Base-by-base conservation (phyloP, 1,140 invertebrate species). In the Monomorium pharaonis region DNA sequence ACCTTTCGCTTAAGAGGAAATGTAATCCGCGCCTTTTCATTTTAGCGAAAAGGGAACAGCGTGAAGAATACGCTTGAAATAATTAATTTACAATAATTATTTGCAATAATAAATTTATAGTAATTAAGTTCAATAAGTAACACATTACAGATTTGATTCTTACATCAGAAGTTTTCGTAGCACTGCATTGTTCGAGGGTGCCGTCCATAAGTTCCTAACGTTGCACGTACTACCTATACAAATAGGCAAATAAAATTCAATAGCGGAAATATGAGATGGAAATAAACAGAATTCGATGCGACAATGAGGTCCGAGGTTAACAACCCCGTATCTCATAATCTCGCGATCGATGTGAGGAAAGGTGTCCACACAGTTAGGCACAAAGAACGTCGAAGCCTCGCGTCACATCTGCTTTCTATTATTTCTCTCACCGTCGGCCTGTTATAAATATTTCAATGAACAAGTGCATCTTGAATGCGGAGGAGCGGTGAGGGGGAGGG, bases 401-500 rank as follows among this genome's bases (percentile, higher is more conserved):
- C 49, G 63, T 80, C 84, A 60, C 56, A 33, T 54, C 44, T 80
- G 67, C 44, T n/a, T 12, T 58, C 27, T 49, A 88, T 80, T 88
- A 84, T 77, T 44, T 81, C 27, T 76, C n/a, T 70, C 42, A 62
- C 5, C 72, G 37, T n/a, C 56, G 56, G 21, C 3, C 16, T 9
- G 16, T 72, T 70, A 65, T 60, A 83, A 67, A 62, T 76, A 77
- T 88, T 83, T 70, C 42, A 86, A 86, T 84, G 70, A 78, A 54
- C 70, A 47, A 74, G 76, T 75, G 84, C 51, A 74, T 72, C 24
- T 12, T 65, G 85, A 60, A 69, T 83, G 47, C 2, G 6, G n/a
- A 12, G 5, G n/a, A 21, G 2, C 12, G 37, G 5, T 2, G 37
- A 7, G 37, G n/a, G n/a, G 21, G 21, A 21, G 2, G 6, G 30